Evolutionary conservation across 2,113 vertebrate genomes (phyloP).

Genomic region (Oryctolagus cuniculus): DNA sequence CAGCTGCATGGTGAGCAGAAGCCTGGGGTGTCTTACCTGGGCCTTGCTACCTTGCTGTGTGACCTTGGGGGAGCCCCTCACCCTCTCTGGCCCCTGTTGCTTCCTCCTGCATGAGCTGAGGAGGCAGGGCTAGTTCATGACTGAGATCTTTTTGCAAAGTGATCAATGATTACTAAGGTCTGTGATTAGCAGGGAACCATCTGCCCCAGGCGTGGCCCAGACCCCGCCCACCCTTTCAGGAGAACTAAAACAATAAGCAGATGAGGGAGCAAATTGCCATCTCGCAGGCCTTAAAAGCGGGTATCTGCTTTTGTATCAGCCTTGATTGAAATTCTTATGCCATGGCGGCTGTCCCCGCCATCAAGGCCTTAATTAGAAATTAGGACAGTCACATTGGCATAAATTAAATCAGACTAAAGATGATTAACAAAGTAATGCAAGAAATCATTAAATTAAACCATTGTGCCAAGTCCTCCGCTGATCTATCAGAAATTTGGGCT

Average conservation of each 20-base stretch:
- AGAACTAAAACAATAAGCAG: slow-evolving; percentile 64
- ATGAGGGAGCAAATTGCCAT: slow-evolving; percentile 48
- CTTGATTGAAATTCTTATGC: slow-evolving; percentile 81
- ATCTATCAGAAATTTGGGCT: slow-evolving; percentile 91
- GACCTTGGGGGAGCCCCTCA: not conserved
- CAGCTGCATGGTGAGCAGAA: too few species aligned
- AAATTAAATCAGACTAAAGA: slow-evolving; percentile 91
- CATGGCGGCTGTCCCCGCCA: slow-evolving; percentile 75
- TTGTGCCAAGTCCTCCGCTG: slow-evolving; percentile 89
- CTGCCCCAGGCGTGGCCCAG: slow-evolving; percentile 67
- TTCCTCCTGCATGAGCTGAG: not conserved
- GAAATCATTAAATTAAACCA: slow-evolving; percentile 92
- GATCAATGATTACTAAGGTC: slow-evolving; percentile 62
- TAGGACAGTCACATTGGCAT: slow-evolving; percentile 89
- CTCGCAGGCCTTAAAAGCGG: not conserved
- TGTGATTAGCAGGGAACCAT: slow-evolving; percentile 71
- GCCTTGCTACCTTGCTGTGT: slow-evolving; percentile 51
- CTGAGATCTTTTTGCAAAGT: slow-evolving; percentile 60
- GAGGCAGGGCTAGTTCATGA: slow-evolving; percentile 40
- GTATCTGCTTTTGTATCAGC: slow-evolving; percentile 55
- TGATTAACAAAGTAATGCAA: slow-evolving; percentile 92
- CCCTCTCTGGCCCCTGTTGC: slow-evolving; percentile 62
- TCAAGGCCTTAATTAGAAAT: slow-evolving; percentile 91
- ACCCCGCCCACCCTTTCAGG: slow-evolving; percentile 57
- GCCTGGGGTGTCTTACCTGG: not conserved